Evolutionary conservation across 92 coral and sea anemone genomes (phyloP).

Genomic region (Heteractis magnifica): DNA sequence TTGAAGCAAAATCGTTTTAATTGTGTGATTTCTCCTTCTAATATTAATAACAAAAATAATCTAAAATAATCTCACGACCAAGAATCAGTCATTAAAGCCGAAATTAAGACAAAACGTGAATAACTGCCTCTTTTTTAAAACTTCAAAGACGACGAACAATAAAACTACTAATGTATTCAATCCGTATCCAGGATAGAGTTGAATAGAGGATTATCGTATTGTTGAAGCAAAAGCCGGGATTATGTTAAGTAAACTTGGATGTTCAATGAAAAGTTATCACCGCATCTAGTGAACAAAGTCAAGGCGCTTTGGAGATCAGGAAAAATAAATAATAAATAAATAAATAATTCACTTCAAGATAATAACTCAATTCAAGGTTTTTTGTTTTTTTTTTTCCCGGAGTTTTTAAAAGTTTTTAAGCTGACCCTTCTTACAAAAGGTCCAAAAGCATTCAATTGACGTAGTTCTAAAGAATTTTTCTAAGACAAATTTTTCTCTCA

Average conservation of each 20-base stretch:
- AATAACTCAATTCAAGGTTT: background rate
- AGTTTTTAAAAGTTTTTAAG: background rate
- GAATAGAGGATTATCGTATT: background rate
- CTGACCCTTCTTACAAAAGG: too few relatives aligned
- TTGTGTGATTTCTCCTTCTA: background rate
- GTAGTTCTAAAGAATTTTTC: background rate
- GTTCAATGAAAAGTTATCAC: background rate
- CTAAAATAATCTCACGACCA: background rate
- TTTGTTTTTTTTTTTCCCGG: background rate
- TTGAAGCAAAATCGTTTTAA: too few relatives aligned
- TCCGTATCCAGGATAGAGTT: slow-evolving; percentile 2
- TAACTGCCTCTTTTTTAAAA: background rate
- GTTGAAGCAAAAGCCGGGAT: background rate
- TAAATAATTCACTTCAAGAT: background rate
- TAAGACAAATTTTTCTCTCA: background rate
- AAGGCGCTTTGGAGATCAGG: background rate
- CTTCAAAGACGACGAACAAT: background rate
- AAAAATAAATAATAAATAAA: background rate
- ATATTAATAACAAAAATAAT: background rate
- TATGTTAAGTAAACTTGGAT: background rate
- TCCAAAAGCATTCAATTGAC: background rate
- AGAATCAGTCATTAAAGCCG: background rate
- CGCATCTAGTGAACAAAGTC: background rate
- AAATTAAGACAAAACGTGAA: background rate
- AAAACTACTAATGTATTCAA: background rate